Conservation (phyloP, 1,140 invertebrate genomes). For the Homalodisca vitripennis region DNA sequence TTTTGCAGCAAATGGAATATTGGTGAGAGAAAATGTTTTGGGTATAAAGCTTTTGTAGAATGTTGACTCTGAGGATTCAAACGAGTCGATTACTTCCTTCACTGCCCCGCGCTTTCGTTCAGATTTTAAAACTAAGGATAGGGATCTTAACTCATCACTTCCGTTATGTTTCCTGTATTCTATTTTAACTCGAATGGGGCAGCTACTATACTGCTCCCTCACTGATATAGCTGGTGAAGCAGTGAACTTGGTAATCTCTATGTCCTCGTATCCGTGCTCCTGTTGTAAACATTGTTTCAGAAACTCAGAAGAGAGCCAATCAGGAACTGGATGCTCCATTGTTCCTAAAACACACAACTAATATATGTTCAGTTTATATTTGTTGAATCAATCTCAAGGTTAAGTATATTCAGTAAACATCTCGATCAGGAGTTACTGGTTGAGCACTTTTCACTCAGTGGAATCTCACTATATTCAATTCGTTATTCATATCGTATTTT, state of each 20-base stretch:
- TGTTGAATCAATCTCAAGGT: too few relatives aligned
- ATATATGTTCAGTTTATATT: too few relatives aligned
- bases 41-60: slow-evolving; percentile 8
- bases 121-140: neutral
- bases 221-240: neutral
- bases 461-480: too few relatives aligned
- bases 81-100: neutral
- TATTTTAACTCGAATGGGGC: neutral
- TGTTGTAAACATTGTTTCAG: neutral
- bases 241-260: neutral
- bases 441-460: too few relatives aligned
- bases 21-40: neutral
- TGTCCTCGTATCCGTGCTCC: neutral
- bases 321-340: neutral
- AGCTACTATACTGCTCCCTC: neutral
- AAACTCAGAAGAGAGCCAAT: neutral
- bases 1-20: neutral
- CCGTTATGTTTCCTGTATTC: neutral
- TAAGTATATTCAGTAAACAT: too few relatives aligned
- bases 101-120: neutral
- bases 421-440: too few relatives aligned
- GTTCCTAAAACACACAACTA: neutral
- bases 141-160: neutral
- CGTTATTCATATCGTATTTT: too few relatives aligned
- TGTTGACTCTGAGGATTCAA: neutral